phyloP scores from a whole-genome alignment of 1,140 invertebrate species.

The Wasmannia auropunctata region DNA sequence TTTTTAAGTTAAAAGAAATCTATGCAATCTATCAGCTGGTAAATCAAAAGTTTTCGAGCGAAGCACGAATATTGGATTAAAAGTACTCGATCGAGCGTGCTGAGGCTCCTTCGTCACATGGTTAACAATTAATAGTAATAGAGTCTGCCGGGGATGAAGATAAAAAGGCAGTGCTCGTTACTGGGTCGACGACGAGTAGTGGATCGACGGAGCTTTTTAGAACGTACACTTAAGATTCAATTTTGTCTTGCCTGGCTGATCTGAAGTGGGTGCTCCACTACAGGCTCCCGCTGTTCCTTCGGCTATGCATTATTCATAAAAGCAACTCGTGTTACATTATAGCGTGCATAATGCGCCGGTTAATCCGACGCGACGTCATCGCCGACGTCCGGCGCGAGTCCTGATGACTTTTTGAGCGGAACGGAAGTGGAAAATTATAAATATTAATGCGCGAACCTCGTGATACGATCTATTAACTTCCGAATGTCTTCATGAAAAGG shows the following conservation, averaged over 20 bases:
- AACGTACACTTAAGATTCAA: constrained; percentile 83
- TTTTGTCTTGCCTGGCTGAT: constrained; percentile 85
- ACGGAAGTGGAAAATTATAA: constrained; percentile 44
- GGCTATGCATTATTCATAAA: constrained; percentile 85
- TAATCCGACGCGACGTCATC: constrained; percentile 71
- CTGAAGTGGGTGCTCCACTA: constrained; percentile 83
- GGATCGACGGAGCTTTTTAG: constrained; percentile 79
- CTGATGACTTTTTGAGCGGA: constrained; percentile 31
- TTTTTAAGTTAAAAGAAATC: neutral
- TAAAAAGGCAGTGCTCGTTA: constrained; percentile 75
- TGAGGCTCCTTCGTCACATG: neutral
- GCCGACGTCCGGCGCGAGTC: constrained; percentile 16
- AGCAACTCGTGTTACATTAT: constrained; percentile 84
- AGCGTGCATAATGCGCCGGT: constrained; percentile 71
- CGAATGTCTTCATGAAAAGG: constrained; percentile 19
- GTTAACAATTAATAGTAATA: constrained; percentile 55
- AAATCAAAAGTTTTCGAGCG: neutral
- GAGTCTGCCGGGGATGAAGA: constrained; percentile 29
- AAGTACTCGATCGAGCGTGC: constrained; percentile 30
- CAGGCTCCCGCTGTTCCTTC: constrained; percentile 82
- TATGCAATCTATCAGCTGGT: neutral
- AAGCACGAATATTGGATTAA: neutral
- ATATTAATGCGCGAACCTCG: constrained; percentile 22
- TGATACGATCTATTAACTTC: constrained; percentile 33
- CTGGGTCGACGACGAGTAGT: constrained; percentile 77